These are phyloP conservation scores for Falco columbarius DNA, from an alignment of 2,797 vertebrate genomes.

Conservation along the genomic window DNA sequence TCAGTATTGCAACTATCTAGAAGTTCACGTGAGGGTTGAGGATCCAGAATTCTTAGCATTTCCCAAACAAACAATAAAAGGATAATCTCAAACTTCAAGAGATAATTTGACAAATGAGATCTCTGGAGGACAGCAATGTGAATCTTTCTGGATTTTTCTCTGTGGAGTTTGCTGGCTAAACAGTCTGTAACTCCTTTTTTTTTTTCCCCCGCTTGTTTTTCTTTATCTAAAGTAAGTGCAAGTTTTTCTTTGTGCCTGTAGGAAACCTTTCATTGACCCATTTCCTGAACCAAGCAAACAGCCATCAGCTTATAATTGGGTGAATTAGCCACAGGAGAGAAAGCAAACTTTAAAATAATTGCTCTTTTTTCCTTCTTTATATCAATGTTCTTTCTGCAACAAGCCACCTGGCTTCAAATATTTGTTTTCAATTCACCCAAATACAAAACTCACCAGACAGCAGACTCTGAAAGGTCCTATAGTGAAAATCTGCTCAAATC, in stretches of 20 bases:
- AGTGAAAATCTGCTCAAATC: neutral
- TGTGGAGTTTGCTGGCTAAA: neutral
- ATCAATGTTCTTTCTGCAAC: neutral
- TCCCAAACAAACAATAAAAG: neutral
- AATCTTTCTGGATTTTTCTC: neutral
- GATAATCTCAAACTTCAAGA: neutral
- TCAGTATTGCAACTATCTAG: neutral
- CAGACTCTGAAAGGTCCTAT: neutral
- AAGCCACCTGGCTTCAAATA: conserved; percentile 30
- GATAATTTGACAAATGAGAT: neutral
- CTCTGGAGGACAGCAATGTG: neutral
- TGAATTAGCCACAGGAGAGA: conserved; percentile 51
- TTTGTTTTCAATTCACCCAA: conserved; percentile 13
- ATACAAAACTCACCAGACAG: neutral
- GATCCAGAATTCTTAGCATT: neutral
- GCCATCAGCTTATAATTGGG: conserved; percentile 45
- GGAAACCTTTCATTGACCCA: conserved; percentile 46
- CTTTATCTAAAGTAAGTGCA: conserved; percentile 5
- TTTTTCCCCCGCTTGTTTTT: neutral
- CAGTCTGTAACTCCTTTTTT: neutral
- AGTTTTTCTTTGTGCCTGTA: conserved; percentile 23
- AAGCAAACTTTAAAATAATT: conserved; percentile 51
- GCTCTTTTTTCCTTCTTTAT: conserved; percentile 1
- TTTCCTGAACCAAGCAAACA: conserved; percentile 44
- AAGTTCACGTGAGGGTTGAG: neutral